A percentile compares a stretch with the other conserved stretches of the same genome.
Conservation (phyloP, 2,113 vertebrate genomes). For the Oncorhynchus nerka region DNA sequence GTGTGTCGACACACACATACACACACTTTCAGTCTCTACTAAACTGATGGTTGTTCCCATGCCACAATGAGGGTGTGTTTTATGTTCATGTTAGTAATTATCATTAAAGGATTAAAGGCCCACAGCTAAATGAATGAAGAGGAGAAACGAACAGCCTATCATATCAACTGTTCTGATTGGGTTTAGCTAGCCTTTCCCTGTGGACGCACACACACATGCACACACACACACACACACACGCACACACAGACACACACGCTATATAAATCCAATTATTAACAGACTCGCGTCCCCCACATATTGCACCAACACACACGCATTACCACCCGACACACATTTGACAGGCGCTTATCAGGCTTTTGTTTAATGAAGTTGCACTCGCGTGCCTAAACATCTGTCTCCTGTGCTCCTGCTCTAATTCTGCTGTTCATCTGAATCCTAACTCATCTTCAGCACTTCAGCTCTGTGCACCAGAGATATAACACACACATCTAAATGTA, state of each 20-base stretch:
- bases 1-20: not conserved
- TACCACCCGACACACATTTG: no score
- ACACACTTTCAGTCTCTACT: not conserved
- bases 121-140: conserved; percentile 29
- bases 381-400: conserved; percentile 46
- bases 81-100: conserved; percentile 46
- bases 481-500: not conserved
- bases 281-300: no score
- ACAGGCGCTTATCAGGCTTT: conserved; percentile 25
- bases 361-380: conserved; percentile 45
- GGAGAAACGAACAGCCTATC: conserved; percentile 33
- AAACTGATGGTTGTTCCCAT: conserved; percentile 14
- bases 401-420: conserved; percentile 12
- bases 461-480: not conserved
- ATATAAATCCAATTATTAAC: not conserved
- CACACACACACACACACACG: not conserved
- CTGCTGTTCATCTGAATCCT: conserved; percentile 47
- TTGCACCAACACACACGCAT: no score
- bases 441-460: conserved; percentile 29
- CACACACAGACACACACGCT: not conserved
- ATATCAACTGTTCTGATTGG: conserved; percentile 37
- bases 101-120: conserved; percentile 46
- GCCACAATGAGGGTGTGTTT: conserved; percentile 33
- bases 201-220: conserved; percentile 5
- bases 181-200: conserved; percentile 14